Percentiles rank a stretch among this genome's conserved stretches.
These are phyloP conservation scores for Lingula anatina DNA, from an alignment of 2,888 invertebrate species.

Conservation along the genomic window DNA sequence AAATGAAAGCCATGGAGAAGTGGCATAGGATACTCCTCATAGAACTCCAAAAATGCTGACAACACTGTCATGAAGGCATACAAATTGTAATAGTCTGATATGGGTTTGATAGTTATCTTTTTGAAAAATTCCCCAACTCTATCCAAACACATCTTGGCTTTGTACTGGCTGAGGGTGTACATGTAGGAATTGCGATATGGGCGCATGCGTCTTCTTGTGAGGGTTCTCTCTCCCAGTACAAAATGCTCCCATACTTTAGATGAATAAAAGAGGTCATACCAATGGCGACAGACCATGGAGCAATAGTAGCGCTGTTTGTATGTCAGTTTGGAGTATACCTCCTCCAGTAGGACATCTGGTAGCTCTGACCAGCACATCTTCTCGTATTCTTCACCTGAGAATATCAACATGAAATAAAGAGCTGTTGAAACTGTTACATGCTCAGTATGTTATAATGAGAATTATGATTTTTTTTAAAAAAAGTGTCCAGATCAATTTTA, in stretches of 20 bases:
- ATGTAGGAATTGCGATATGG: constrained; percentile 71
- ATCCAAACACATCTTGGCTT: constrained; percentile 67
- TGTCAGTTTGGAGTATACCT: constrained; percentile 65
- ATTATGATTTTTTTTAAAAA: no score
- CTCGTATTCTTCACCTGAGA: background rate
- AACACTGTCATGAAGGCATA: constrained; percentile 79
- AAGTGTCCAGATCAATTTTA: no score
- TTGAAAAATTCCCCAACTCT: constrained; percentile 65
- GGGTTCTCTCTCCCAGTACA: constrained; percentile 65
- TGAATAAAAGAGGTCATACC: constrained; percentile 62
- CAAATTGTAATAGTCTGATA: constrained; percentile 73
- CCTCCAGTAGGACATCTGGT: constrained; percentile 69
- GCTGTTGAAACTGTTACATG: no score
- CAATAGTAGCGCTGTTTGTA: constrained; percentile 70
- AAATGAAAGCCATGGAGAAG: constrained; percentile 56
- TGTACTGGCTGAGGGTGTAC: constrained; percentile 69
- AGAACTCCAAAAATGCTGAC: constrained; percentile 66
- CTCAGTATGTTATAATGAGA: no score
- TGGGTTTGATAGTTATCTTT: constrained; percentile 66
- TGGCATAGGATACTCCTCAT: constrained; percentile 30
- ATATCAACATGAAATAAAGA: no score
- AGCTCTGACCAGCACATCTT: constrained; percentile 60
- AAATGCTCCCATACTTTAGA: constrained; percentile 74
- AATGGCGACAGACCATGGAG: constrained; percentile 58
- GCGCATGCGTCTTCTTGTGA: constrained; percentile 71